phyloP scores from a whole-genome alignment of 1,140 invertebrate genomes.

The Drosophila willistoni region DNA sequence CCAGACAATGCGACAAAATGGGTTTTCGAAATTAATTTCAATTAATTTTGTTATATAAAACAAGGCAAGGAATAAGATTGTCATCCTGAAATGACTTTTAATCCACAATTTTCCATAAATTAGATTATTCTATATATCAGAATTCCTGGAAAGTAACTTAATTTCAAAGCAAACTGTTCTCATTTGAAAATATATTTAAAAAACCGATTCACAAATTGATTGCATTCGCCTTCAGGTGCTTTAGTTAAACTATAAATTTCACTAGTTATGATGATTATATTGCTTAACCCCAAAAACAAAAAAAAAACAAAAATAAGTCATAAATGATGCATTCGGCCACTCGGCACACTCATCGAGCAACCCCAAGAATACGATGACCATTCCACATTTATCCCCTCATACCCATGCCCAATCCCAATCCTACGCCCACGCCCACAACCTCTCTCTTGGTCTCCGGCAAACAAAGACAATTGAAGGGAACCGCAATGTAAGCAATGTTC shows the following conservation, averaged over 20 bases:
- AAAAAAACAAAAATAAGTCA: slow-evolving; percentile 17
- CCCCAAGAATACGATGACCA: neutral
- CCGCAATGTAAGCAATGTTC: slow-evolving; percentile 46
- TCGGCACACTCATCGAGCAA: neutral
- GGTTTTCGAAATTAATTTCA: neutral
- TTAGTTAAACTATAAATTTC: neutral
- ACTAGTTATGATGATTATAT: slow-evolving; percentile 11
- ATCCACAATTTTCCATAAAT: too few relatives aligned
- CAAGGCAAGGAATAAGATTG: too few relatives aligned
- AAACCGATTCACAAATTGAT: too few relatives aligned
- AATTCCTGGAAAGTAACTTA: too few relatives aligned
- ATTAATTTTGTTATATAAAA: neutral
- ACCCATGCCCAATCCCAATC: neutral
- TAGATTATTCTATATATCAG: too few relatives aligned
- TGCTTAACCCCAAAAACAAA: slow-evolving; percentile 8
- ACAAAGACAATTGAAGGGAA: slow-evolving; percentile 21
- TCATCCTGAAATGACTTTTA: too few relatives aligned
- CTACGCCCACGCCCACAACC: too few relatives aligned
- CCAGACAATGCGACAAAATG: slow-evolving; percentile 13
- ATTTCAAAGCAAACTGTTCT: too few relatives aligned
- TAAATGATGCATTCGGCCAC: slow-evolving; percentile 22
- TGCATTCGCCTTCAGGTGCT: too few relatives aligned
- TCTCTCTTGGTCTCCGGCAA: neutral
- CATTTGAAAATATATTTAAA: too few relatives aligned
- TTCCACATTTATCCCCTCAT: neutral